phyloP scores from a whole-genome alignment of 2,113 vertebrate genomes.

The Pseudorasbora parva region DNA sequence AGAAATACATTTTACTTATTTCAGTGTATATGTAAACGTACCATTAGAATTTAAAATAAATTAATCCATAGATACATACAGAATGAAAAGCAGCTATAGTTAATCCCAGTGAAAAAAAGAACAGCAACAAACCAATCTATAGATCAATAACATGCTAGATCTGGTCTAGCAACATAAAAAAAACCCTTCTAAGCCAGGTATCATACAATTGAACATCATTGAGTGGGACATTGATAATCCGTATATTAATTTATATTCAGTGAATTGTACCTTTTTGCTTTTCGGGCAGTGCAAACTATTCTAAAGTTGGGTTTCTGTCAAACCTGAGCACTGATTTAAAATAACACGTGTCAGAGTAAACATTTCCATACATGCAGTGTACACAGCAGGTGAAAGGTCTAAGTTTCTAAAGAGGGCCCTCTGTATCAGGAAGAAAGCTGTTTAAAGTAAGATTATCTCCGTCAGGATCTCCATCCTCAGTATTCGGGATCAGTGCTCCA shows the following conservation, averaged over 20 bases:
- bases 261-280: background rate
- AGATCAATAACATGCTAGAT: too few relatives aligned
- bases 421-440: slow-evolving; percentile 79
- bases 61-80: too few relatives aligned
- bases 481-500: slow-evolving; percentile 17
- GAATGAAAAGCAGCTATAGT: too few relatives aligned
- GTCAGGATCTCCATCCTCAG: slow-evolving; percentile 56
- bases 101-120: too few relatives aligned
- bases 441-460: slow-evolving; percentile 81
- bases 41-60: too few relatives aligned
- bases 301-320: background rate
- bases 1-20: too few relatives aligned
- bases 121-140: too few relatives aligned
- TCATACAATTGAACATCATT: too few relatives aligned
- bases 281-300: background rate
- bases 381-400: background rate
- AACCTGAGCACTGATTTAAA: background rate
- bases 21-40: too few relatives aligned
- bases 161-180: too few relatives aligned
- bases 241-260: too few relatives aligned
- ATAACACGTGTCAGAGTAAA: background rate
- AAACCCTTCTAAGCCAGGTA: too few relatives aligned
- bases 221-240: background rate
- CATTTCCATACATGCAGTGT: background rate
- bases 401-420: slow-evolving; percentile 33